phyloP scores from a whole-genome alignment of 2,797 vertebrate species.

The Petrocephalus schoutedeni region DNA sequence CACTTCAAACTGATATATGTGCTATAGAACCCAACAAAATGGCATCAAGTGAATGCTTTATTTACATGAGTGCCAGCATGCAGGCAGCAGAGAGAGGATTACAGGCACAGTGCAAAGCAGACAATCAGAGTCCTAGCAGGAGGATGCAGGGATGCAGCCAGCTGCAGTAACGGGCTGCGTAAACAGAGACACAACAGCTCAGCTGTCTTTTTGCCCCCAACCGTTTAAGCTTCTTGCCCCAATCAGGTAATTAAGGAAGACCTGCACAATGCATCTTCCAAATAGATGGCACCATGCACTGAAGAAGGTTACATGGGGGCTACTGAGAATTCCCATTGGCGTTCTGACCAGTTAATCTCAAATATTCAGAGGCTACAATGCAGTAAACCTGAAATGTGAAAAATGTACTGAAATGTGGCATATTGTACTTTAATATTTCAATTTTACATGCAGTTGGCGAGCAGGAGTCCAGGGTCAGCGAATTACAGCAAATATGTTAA shows the following conservation, averaged over 20 bases:
- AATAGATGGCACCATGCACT: not conserved
- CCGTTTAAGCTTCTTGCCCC: conserved; percentile 12
- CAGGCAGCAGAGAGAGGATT: not conserved
- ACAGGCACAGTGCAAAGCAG: not conserved
- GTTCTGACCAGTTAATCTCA: not conserved
- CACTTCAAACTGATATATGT: not conserved
- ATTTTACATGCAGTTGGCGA: not conserved
- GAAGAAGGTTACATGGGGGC: not conserved
- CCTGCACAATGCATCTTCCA: not conserved
- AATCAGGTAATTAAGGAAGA: not conserved
- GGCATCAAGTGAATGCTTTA: not conserved
- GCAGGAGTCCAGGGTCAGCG: not conserved
- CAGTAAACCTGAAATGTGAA: not conserved
- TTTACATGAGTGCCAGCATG: not conserved
- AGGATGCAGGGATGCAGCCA: not conserved
- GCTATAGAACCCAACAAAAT: not conserved
- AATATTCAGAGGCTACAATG: not conserved
- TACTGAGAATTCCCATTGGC: not conserved
- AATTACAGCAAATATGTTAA: not conserved
- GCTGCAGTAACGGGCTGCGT: not conserved
- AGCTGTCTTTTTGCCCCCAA: not conserved
- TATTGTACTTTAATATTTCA: not conserved
- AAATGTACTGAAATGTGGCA: not conserved
- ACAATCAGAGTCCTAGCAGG: not conserved
- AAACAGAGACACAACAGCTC: not conserved